phyloP scores from a whole-genome alignment of 1,140 invertebrate genomes.

The Procambarus virginalis region DNA sequence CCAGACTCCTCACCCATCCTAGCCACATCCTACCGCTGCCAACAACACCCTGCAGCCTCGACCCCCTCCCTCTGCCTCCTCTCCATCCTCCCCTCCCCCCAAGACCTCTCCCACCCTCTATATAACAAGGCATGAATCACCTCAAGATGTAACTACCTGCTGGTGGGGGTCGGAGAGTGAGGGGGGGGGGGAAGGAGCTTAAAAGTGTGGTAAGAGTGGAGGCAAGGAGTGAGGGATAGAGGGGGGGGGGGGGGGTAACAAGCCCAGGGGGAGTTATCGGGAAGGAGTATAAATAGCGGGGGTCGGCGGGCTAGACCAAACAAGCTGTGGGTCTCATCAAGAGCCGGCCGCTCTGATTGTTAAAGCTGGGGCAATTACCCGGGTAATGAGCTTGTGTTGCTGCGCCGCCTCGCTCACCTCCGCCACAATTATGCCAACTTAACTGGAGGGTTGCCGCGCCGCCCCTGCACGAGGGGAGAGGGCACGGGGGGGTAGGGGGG shows the following conservation, averaged over 20 bases:
- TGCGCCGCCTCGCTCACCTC: background rate
- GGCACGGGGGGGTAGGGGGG: too few relatives aligned
- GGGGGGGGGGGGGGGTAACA: background rate
- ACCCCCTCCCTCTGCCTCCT: background rate
- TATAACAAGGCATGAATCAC: background rate
- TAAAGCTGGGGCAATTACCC: conserved; percentile 33
- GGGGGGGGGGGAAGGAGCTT: background rate
- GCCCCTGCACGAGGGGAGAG: background rate
- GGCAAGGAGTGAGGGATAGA: background rate
- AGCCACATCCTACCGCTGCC: too few relatives aligned
- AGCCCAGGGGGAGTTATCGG: background rate
- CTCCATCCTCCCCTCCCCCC: background rate
- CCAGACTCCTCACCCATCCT: background rate
- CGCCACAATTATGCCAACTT: conserved; percentile 38
- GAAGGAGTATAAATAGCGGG: conserved; percentile 10
- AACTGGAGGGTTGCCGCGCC: background rate
- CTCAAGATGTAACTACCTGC: background rate
- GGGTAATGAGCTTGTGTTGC: conserved; percentile 33
- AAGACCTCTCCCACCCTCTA: background rate
- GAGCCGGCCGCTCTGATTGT: background rate
- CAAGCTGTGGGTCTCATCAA: background rate
- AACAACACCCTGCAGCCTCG: background rate
- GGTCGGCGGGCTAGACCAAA: too few relatives aligned
- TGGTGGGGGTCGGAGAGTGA: background rate
- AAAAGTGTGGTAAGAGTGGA: background rate